Conservation (phyloP, 92 coral and sea anemone genomes). For the Palythoa grandis region DNA sequence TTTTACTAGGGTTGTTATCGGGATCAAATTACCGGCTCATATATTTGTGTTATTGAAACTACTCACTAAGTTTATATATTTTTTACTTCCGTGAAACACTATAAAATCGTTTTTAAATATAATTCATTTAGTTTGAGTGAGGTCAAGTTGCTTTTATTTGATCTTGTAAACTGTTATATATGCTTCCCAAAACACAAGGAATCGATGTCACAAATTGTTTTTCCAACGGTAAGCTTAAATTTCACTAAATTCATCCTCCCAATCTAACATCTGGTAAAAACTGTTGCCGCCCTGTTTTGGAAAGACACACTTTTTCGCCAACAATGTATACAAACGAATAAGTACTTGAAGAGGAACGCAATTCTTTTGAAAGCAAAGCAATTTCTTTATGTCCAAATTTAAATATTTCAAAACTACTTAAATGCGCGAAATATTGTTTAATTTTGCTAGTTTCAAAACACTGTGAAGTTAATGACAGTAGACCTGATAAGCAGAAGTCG, state of each 20-base stretch:
- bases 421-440: background rate
- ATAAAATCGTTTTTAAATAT: background rate
- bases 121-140: background rate
- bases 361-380: no score
- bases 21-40: background rate
- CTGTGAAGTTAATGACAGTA: no score
- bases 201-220: background rate
- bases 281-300: background rate
- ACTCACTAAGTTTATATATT: background rate
- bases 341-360: background rate
- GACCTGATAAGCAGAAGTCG: background rate
- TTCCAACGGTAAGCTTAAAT: constrained; percentile 6
- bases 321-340: background rate
- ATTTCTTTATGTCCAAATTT: background rate
- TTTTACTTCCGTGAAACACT: background rate
- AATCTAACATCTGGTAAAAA: background rate
- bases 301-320: background rate
- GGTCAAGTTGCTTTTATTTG: background rate
- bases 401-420: background rate
- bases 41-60: background rate
- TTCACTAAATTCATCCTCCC: no score
- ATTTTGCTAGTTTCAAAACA: background rate
- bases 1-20: background rate
- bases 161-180: background rate
- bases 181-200: constrained; percentile 1